Evolutionary conservation across 2,113 vertebrate genomes (phyloP), one percentile per base, ranked within the genome.

Genomic region (Dasyornis broadbenti): DNA sequence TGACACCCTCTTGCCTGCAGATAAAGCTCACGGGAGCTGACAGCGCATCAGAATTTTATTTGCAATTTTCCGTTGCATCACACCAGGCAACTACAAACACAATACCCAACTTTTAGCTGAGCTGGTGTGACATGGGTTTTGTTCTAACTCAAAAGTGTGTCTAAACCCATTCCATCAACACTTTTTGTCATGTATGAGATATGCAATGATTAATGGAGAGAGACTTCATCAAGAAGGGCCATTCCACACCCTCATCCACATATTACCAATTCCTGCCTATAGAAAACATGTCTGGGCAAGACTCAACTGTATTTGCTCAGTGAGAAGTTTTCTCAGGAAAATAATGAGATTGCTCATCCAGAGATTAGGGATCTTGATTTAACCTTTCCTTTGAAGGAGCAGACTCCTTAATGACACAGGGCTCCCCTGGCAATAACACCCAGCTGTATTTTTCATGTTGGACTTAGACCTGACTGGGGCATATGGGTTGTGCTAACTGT

Each of bases 331-430:
- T 93, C 87, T 92, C 84, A 91, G 75, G 84, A 85, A 91, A 90
- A 94, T 90, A 92, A 94, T 87, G 75, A 91, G 78, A 88, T 95
- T 93, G 91, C 95, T 94, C 92, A 94, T 59, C 42, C 52, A 77
- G 78, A 96, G 90, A 94, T 94, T 90, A 90, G 47, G 63, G 57
- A 70, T 78, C 19, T 91, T 61, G 84, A 61, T 72, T 95, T 94
- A 95, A 85, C 72, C 63, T 91, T 65, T 82, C 50, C 56, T 66
- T 69, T 85, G 87, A 95, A 83, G 85, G 79, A 91, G 37, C 47
- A 82, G 73, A 22, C 57, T 81, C 69, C 79, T 52, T 64, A 61
- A 52, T 56, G 60, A 78, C 14, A 33, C 56, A 76, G 65, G 0
- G 3, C 33, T 94, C 31, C 70, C 27, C 68, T 40, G 44, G 60